A percentile compares a stretch with the other conserved stretches of the same genome.
Evolutionary conservation across 2,113 vertebrate species (phyloP).

Genomic region (Sceloporus tristichus): DNA sequence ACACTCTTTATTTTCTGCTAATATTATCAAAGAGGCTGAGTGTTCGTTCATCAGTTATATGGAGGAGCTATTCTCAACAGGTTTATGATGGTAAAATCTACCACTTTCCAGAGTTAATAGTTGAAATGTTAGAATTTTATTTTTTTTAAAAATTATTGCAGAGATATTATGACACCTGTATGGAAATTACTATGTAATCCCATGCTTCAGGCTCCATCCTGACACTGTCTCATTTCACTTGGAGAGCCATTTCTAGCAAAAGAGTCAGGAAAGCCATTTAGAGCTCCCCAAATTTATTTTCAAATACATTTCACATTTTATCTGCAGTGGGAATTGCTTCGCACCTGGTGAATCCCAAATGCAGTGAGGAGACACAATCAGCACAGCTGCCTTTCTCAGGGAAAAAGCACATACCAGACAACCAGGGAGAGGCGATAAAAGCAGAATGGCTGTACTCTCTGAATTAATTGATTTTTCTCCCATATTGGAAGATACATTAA

Average conservation of each 20-base stretch:
- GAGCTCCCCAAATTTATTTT: conserved; percentile 25
- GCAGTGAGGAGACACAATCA: conserved; percentile 11
- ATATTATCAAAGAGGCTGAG: not conserved
- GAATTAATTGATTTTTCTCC: conserved; percentile 4
- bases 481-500: conserved; percentile 14
- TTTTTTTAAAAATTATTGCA: not conserved
- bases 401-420: conserved; percentile 4
- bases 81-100: not conserved
- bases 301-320: conserved; percentile 30
- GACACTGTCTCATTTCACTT: conserved; percentile 14
- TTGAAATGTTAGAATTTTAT: not conserved
- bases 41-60: not conserved
- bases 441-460: not conserved
- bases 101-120: not conserved
- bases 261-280: conserved; percentile 13
- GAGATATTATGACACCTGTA: conserved; percentile 12
- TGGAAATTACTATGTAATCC: not conserved
- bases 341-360: conserved; percentile 17
- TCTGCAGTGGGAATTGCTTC: conserved; percentile 25
- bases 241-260: conserved; percentile 6
- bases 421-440: conserved; percentile 3
- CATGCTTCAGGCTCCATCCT: conserved; percentile 20
- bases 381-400: conserved; percentile 8
- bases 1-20: not conserved
- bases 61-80: not conserved